phyloP scores from a whole-genome alignment of 2,113 vertebrate genomes.

The Merops nubicus region DNA sequence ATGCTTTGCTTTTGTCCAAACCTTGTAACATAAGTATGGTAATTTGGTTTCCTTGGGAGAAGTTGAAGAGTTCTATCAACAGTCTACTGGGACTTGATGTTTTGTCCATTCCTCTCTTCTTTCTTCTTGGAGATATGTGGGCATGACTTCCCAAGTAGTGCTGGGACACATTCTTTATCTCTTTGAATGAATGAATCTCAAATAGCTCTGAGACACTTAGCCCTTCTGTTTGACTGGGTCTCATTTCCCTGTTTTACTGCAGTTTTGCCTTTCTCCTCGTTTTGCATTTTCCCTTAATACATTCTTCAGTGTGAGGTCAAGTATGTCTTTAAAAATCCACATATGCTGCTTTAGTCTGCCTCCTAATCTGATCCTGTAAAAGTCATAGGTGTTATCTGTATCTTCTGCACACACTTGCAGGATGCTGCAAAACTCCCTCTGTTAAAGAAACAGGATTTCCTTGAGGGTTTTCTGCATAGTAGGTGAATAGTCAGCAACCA shows the following conservation, averaged over 20 bases:
- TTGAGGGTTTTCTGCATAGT: not conserved
- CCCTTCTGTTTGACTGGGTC: not conserved
- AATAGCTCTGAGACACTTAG: not conserved
- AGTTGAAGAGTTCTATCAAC: not conserved
- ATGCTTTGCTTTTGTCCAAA: not conserved
- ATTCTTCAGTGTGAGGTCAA: not conserved
- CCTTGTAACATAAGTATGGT: not conserved
- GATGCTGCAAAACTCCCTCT: not conserved
- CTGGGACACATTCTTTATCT: not conserved
- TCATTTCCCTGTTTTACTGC: not conserved
- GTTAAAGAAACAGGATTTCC: not conserved
- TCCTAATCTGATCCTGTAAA: not conserved
- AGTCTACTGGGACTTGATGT: not conserved
- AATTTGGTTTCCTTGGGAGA: not conserved
- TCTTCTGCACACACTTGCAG: not conserved
- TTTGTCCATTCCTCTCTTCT: not conserved
- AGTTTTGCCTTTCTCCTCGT: not conserved
- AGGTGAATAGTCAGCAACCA: not conserved
- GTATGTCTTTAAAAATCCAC: not conserved
- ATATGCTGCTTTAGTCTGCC: not conserved
- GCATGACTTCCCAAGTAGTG: not conserved
- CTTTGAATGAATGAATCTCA: not conserved
- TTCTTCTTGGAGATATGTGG: not conserved
- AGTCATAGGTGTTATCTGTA: not conserved
- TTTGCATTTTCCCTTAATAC: not conserved